Conservation (phyloP, 2,113 vertebrate genomes). For the Cariama cristata region DNA sequence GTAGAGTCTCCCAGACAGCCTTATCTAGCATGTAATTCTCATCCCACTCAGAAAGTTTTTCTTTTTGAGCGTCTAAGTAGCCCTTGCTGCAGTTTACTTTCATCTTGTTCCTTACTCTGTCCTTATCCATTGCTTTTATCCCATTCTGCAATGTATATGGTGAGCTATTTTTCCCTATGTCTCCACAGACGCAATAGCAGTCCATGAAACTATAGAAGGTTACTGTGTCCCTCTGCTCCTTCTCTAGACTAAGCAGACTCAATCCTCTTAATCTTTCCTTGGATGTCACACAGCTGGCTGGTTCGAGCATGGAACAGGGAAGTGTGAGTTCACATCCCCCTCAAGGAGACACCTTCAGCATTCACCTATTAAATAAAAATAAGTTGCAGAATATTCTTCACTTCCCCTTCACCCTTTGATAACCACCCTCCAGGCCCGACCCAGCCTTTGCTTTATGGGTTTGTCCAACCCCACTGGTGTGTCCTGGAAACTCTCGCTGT, state of each 20-base stretch:
- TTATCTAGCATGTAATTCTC: neutral
- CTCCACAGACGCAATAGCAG: rapidly evolving
- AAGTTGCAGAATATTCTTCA: neutral
- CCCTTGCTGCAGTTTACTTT: neutral
- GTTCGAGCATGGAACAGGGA: neutral
- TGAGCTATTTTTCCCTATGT: neutral
- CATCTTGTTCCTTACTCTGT: neutral
- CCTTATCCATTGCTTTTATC: neutral
- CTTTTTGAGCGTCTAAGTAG: neutral
- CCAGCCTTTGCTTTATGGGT: neutral
- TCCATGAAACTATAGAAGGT: neutral
- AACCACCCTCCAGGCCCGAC: too few species aligned
- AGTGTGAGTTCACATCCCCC: neutral
- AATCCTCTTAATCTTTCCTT: neutral
- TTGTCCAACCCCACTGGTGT: neutral
- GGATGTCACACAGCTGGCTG: neutral
- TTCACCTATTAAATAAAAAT: neutral
- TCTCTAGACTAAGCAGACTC: neutral
- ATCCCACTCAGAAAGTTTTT: neutral
- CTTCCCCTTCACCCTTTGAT: neutral
- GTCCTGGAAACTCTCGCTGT: neutral
- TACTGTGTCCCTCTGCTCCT: neutral
- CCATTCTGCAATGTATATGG: neutral
- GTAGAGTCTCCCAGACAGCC: neutral
- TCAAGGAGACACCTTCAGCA: neutral